These are phyloP conservation scores for Sebastes taczanowskii DNA, from an alignment of 2,797 vertebrate species.

Conservation along the genomic window DNA sequence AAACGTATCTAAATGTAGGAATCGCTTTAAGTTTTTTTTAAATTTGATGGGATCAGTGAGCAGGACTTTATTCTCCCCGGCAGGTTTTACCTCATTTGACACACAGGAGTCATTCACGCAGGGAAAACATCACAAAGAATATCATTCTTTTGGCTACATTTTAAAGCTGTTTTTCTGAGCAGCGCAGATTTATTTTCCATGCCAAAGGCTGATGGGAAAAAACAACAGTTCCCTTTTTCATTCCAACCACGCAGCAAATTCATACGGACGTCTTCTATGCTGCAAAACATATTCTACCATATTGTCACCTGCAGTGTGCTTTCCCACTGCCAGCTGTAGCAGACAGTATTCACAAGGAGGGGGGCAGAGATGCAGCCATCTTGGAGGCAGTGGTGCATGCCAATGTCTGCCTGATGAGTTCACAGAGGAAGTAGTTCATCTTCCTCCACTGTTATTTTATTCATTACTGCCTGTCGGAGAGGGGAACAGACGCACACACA, in stretches of 20 bases:
- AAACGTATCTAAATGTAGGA: not conserved
- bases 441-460: slow-evolving; percentile 72
- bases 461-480: slow-evolving; percentile 62
- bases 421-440: slow-evolving; percentile 66
- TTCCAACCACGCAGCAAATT: not conserved
- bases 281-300: slow-evolving; percentile 6
- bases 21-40: not conserved
- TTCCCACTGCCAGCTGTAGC: slow-evolving; percentile 30
- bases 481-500: slow-evolving; percentile 22
- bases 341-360: slow-evolving; percentile 32
- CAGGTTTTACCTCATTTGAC: slow-evolving; percentile 17
- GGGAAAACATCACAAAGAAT: not conserved
- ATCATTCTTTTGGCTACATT: not conserved
- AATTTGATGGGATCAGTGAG: slow-evolving; percentile 4
- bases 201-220: not conserved
- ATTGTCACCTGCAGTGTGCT: slow-evolving; percentile 45
- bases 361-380: slow-evolving; percentile 52
- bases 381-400: slow-evolving; percentile 65
- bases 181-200: slow-evolving; percentile 5
- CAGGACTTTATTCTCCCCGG: not conserved
- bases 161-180: slow-evolving; percentile 17
- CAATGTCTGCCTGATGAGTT: slow-evolving; percentile 68
- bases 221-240: not conserved
- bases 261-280: not conserved
- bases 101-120: not conserved